A percentile compares a stretch with the other conserved stretches of the same genome.
These are phyloP conservation scores for Microctenopoma steveboyesi DNA, from an alignment of 2,797 vertebrate genomes.

Conservation along the genomic window DNA sequence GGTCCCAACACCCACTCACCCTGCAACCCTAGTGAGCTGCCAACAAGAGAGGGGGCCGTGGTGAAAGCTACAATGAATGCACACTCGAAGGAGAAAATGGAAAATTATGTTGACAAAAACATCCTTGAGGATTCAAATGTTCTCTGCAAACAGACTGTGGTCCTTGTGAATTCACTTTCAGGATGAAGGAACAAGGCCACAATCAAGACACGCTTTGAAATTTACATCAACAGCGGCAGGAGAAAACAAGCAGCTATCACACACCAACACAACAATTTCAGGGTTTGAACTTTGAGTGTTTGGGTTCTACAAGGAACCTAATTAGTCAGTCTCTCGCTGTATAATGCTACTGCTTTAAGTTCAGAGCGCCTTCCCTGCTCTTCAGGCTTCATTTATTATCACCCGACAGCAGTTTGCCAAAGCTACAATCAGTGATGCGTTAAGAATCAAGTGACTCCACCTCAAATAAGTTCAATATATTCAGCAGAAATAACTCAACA, in stretches of 20 bases:
- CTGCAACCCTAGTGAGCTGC: constrained; percentile 57
- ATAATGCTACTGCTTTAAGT: constrained; percentile 29
- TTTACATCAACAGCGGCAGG: constrained; percentile 7
- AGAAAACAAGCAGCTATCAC: constrained; percentile 34
- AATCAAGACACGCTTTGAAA: constrained; percentile 20
- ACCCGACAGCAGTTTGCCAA: constrained; percentile 47
- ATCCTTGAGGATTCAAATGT: constrained; percentile 5
- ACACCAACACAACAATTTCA: constrained; percentile 18
- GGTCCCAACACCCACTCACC: constrained; percentile 49
- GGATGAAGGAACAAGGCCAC: background rate
- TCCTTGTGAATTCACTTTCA: constrained; percentile 24
- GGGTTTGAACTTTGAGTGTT: constrained; percentile 22
- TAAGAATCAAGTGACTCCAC: constrained; percentile 44
- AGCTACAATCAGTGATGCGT: constrained; percentile 58
- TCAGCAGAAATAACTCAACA: constrained; percentile 21
- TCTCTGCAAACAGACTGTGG: constrained; percentile 11
- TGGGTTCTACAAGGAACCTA: constrained; percentile 8
- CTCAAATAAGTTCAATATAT: constrained; percentile 24
- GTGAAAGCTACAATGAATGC: constrained; percentile 22
- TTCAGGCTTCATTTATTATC: constrained; percentile 50
- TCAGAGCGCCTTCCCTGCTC: constrained; percentile 8
- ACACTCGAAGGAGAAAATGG: constrained; percentile 15
- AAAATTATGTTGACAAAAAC: constrained; percentile 18
- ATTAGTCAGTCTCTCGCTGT: constrained; percentile 24
- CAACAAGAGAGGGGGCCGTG: constrained; percentile 25